Evolutionary conservation across 1,140 invertebrate genomes (phyloP), one percentile per base, ranked within the genome.

Genomic region (Dryas iulia): DNA sequence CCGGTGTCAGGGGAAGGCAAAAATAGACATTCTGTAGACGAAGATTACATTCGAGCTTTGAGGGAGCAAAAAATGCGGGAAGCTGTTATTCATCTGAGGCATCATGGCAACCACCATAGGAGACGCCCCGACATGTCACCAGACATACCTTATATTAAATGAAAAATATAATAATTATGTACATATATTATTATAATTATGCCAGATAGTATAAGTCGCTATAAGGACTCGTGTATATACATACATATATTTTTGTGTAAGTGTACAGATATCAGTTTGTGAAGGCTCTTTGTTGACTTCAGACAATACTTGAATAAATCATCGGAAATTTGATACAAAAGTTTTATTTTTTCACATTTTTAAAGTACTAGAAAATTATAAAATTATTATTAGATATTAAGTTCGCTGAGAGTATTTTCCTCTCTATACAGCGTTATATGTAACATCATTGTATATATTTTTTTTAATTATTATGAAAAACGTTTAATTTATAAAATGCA

Each of bases 221-320:
- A 68, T 78, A 79, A 74, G 70, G 63, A 71, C 63, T 64, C 74
- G 64, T 87, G 85, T 89, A 86, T 82, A 86, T 89, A 89, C 82
- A 83, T n/a, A n/a, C 35, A 85, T 89, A 89, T 83, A 83, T 83
- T 82, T 83, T 85, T 80, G 59, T 81, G 78, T 83, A 83, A 82
- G 75, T 87, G 84, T 87, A 86, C 78, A 87, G 78, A 81, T 72
- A 76, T 62, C 28, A 53, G 73, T 81, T 77, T 78, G 77, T 72
- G 77, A 80, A 78, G 77, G 75, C 72, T 66, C 66, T 82, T 86
- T 80, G 81, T 87, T 87, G 85, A 86, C 84, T 86, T 78, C 79
- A 81, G 84, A 89, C 87, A 89, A 87, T 89, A 87, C 79, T 82
- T 83, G 63, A 87, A 84, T 83, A 84, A 87, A 86, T 78, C 71